Base-by-base conservation (phyloP, 2,797 vertebrate species). In the Amazonetta brasiliensis region DNA sequence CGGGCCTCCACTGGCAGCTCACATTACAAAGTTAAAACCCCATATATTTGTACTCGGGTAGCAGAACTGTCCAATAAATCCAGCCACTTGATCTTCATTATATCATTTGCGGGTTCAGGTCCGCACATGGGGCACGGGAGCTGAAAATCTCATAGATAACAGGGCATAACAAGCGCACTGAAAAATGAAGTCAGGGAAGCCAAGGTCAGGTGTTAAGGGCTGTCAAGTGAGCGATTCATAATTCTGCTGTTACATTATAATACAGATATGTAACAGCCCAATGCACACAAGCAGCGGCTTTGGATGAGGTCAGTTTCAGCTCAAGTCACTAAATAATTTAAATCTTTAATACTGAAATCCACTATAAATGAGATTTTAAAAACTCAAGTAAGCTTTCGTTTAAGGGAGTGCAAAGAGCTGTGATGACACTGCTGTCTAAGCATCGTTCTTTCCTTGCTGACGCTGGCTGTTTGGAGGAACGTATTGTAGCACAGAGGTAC, bases 271-370 rank as follows among this genome's bases (percentile, higher is more conserved):
- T 55, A 96, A 87, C 92, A 94, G 84, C 87, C 95, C 67, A 17
- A 54, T 94, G 80, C 74, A 20, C 64, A 91, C 72, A 95, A 96
- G 88, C 63, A 78, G 85, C 81, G 73, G 80, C 64, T 81, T 94
- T 80, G 48, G 89, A 80, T 80, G 75, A 89, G 78, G 89, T 94
- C 87, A 52, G 14, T 96, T 95, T 92, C 9, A 0, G 63, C 80
- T 89, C 62, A 79, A 91, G 64, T 71, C 33, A 11, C 90, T 93
- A 92, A 89, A 90, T 89, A 90, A 94, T 92, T 93, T 90, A 83
- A 87, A 89, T 63, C 93, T 94, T 90, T 96, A 95, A 81, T 89
- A 67, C 68, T 82, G 39, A 86, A 94, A 94, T 89, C 69, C 35
- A 52, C 80, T 89, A 44, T 43, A 93, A 93, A 91, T 59, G 68